phyloP scores from a whole-genome alignment of 2,797 vertebrate genomes.

The Rhynchotus rufescens region DNA sequence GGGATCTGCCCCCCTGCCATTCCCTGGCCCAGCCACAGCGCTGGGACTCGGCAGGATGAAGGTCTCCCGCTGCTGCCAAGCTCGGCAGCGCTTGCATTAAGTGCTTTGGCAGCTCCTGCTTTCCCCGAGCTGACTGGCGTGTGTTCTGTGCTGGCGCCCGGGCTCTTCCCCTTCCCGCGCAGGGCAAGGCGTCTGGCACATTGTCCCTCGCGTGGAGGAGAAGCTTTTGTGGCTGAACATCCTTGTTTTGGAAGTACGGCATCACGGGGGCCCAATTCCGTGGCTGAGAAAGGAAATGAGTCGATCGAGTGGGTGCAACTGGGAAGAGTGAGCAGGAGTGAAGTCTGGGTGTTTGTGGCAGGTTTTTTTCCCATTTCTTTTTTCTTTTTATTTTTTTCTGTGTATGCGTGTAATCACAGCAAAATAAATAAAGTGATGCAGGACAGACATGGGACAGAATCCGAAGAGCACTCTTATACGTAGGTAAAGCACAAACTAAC shows the following conservation, averaged over 20 bases:
- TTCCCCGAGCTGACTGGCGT: not conserved
- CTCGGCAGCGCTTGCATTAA: not conserved
- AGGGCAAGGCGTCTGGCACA: not conserved
- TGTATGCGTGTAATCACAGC: not conserved
- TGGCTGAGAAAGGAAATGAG: slow-evolving; percentile 56
- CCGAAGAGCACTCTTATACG: not conserved
- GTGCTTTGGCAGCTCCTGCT: not conserved
- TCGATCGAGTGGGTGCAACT: not conserved
- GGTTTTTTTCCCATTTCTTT: not conserved
- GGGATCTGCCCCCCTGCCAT: not conserved
- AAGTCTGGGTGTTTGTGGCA: not conserved
- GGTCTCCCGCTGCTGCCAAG: not conserved
- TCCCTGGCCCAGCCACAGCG: not conserved
- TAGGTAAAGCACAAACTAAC: slow-evolving; percentile 11
- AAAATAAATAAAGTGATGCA: not conserved
- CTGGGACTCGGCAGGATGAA: rapidly evolving
- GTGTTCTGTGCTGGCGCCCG: rapidly evolving
- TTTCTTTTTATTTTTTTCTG: no score
- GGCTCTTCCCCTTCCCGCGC: not conserved
- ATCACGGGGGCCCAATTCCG: not conserved
- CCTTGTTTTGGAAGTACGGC: slow-evolving; percentile 46
- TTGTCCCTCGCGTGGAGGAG: not conserved
- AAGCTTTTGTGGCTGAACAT: slow-evolving; percentile 16
- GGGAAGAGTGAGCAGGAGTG: slow-evolving; percentile 25
- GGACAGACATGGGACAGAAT: not conserved